Percentiles rank a stretch among this genome's conserved stretches.
Evolutionary conservation across 2,888 invertebrate genomes (phyloP).

Genomic region (Rotaria socialis): DNA sequence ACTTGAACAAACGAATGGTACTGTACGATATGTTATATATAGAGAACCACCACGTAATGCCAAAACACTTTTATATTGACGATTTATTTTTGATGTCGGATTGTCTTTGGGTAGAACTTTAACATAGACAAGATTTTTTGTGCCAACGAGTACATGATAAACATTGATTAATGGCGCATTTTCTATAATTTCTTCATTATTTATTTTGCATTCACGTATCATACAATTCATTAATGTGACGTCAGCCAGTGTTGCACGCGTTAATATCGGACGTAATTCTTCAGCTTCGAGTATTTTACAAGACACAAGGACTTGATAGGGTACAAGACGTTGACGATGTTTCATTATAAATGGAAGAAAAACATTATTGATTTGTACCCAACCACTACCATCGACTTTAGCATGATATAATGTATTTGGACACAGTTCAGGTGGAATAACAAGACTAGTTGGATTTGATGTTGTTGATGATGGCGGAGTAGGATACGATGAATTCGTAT

Average conservation of each 20-base stretch:
- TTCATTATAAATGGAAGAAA: slow-evolving; percentile 4
- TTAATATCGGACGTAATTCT: background rate
- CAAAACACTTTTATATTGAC: slow-evolving; percentile 27
- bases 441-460: background rate
- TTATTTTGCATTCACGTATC: slow-evolving; percentile 28
- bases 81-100: slow-evolving; percentile 31
- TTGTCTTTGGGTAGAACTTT: background rate
- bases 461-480: background rate
- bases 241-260: background rate
- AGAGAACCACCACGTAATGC: slow-evolving; percentile 24
- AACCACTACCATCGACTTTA: background rate
- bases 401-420: background rate
- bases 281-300: background rate
- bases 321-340: background rate
- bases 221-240: background rate
- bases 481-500: background rate
- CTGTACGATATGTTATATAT: background rate
- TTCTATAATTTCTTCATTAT: background rate
- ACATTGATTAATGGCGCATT: background rate
- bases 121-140: background rate
- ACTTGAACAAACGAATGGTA: slow-evolving; percentile 25
- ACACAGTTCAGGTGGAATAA: background rate
- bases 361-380: slow-evolving; percentile 30
- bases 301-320: background rate
- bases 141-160: background rate